Conservation (phyloP, 2,888 invertebrate genomes). For the Melikaiella ostensackeni region DNA sequence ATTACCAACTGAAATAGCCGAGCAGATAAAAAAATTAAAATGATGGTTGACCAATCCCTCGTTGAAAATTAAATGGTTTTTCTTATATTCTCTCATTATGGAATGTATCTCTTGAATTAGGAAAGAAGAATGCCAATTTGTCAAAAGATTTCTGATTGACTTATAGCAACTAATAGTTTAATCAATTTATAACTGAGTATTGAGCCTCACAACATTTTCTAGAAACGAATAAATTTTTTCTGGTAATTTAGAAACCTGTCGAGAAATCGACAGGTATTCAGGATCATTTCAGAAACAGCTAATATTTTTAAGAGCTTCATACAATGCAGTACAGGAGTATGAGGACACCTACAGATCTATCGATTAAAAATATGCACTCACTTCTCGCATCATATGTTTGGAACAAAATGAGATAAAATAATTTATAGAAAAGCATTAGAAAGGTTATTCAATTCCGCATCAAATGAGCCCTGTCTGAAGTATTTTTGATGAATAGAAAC, state of each 20-base stretch:
- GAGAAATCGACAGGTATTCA: not conserved
- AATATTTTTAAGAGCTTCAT: not conserved
- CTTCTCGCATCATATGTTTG: no score
- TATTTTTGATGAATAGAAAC: no score
- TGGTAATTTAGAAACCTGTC: not conserved
- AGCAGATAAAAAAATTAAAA: conserved; percentile 13
- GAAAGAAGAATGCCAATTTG: not conserved
- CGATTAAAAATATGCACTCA: no score
- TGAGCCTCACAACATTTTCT: not conserved
- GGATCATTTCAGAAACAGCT: not conserved
- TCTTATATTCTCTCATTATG: conserved; percentile 9
- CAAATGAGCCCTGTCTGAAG: no score
- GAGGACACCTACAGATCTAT: no score
- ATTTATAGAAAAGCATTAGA: no score
- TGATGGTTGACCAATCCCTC: conserved; percentile 32
- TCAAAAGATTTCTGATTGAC: not conserved
- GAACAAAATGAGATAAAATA: no score
- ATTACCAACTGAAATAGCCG: conserved; percentile 26
- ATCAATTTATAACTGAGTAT: not conserved
- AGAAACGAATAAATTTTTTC: not conserved
- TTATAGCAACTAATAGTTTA: not conserved
- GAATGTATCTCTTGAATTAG: not conserved
- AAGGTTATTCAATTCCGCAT: no score
- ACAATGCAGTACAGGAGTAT: no score
- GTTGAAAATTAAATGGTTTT: conserved; percentile 3